These are phyloP conservation scores for Andrena praecox DNA, from an alignment of 2,888 invertebrate species.

Conservation along the genomic window DNA sequence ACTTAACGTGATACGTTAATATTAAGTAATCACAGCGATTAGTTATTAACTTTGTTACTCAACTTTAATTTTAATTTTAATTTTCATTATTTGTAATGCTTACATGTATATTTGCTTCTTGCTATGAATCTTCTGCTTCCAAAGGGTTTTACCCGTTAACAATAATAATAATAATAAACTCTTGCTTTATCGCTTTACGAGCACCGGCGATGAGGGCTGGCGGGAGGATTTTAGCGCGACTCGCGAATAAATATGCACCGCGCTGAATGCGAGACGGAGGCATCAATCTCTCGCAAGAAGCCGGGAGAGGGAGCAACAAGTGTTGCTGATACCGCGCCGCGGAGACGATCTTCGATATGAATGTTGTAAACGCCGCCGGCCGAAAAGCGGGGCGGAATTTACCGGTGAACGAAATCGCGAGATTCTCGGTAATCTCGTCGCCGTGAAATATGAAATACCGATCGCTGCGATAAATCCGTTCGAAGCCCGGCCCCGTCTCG, in stretches of 20 bases:
- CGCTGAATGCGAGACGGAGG: conserved; percentile 38
- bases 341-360: conserved; percentile 57
- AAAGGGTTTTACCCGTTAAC: no score
- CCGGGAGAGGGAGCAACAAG: conserved; percentile 66
- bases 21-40: no score
- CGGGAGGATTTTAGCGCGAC: conserved; percentile 18
- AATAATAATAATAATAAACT: no score
- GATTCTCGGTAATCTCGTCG: conserved; percentile 7
- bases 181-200: not conserved
- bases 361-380: conserved; percentile 42
- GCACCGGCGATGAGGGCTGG: not conserved
- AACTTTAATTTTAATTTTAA: no score
- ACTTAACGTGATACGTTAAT: no score
- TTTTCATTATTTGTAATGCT: no score
- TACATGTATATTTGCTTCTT: no score
- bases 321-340: conserved; percentile 60
- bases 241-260: conserved; percentile 43
- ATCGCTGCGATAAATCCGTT: conserved; percentile 1
- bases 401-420: conserved; percentile 1
- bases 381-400: not conserved
- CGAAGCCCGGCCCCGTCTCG: not conserved
- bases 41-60: no score
- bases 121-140: no score
- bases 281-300: conserved; percentile 52
- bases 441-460: not conserved